Percentiles rank a stretch among this genome's conserved stretches.
These are phyloP conservation scores for Drosophila kanapiae DNA, from an alignment of 1,140 invertebrate genomes.

Conservation along the genomic window DNA sequence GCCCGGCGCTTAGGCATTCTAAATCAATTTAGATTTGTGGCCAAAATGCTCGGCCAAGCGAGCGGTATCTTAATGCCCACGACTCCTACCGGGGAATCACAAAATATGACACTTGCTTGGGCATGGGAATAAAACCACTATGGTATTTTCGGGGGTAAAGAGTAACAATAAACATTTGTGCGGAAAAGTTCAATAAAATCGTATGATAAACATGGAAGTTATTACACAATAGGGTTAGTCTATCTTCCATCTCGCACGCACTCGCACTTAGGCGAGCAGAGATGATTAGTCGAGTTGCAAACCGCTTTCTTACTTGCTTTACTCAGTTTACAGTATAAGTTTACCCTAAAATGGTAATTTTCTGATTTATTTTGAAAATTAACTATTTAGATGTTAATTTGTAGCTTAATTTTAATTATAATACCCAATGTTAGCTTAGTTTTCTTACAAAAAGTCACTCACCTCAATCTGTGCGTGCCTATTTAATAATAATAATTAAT, in stretches of 20 bases:
- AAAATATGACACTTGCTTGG: background rate
- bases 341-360: too few relatives aligned
- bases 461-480: background rate
- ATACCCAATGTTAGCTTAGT: background rate
- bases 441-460: background rate
- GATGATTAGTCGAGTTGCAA: too few relatives aligned
- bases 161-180: too few relatives aligned
- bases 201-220: background rate
- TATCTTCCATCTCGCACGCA: background rate
- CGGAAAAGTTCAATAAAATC: background rate
- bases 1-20: conserved; percentile 29
- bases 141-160: too few relatives aligned
- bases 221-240: background rate
- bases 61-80: conserved; percentile 22
- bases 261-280: background rate
- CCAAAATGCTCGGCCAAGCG: conserved; percentile 13
- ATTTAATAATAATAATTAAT: conserved; percentile 11
- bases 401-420: background rate
- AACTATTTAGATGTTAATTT: too few relatives aligned
- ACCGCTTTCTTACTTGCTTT: too few relatives aligned
- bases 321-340: too few relatives aligned
- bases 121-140: too few relatives aligned
- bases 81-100: background rate
- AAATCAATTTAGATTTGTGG: conserved; percentile 44
- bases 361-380: too few relatives aligned